These are phyloP conservation scores for Sisyra nigra DNA, from an alignment of 2,888 invertebrate species.

Conservation along the genomic window DNA sequence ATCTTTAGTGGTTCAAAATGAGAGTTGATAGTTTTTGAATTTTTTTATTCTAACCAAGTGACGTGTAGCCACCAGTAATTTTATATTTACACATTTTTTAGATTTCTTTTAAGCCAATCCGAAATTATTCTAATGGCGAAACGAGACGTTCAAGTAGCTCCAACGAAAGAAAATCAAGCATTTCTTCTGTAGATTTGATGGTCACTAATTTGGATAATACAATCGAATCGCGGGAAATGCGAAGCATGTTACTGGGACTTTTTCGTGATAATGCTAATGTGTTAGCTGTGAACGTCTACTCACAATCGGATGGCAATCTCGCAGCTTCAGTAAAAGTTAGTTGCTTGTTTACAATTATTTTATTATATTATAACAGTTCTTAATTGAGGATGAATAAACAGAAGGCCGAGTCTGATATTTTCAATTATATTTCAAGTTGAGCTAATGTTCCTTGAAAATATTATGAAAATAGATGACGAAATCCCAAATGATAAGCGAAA, in stretches of 20 bases:
- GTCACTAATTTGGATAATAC: conserved; percentile 57
- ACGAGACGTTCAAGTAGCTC: not conserved
- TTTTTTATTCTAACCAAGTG: too few relatives aligned
- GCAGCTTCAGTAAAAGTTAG: conserved; percentile 54
- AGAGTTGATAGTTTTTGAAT: too few relatives aligned
- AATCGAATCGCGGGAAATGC: conserved; percentile 47
- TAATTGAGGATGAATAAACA: conserved; percentile 13
- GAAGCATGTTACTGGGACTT: conserved; percentile 40
- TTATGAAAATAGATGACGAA: not conserved
- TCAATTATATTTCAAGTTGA: conserved; percentile 8
- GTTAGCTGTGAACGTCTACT: conserved; percentile 33
- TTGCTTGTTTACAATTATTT: conserved; percentile 17
- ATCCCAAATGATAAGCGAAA: conserved; percentile 3
- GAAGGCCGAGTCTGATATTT: conserved; percentile 23
- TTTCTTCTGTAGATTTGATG: conserved; percentile 36
- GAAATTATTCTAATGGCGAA: conserved; percentile 3
- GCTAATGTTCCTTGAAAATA: conserved; percentile 1
- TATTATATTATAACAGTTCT: too few relatives aligned
- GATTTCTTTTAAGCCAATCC: conserved; percentile 7
- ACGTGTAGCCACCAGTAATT: too few relatives aligned
- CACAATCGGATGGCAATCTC: conserved; percentile 48
- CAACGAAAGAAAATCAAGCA: conserved; percentile 10
- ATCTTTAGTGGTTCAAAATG: too few relatives aligned
- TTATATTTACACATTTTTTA: too few relatives aligned
- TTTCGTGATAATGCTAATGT: conserved; percentile 50